phyloP scores from a whole-genome alignment of 2,888 invertebrate genomes.

The Aphrophora alni region DNA sequence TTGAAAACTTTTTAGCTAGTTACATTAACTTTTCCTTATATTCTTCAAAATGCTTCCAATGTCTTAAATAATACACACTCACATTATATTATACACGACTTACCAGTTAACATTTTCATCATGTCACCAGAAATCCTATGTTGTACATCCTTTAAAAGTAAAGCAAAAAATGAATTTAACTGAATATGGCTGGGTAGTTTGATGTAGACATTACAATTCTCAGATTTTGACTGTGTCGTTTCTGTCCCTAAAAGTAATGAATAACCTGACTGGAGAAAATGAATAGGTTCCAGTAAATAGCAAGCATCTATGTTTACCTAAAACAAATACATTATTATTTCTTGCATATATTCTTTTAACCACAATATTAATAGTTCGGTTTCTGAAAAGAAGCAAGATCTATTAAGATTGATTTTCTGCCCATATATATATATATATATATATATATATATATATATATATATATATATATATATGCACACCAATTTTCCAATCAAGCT shows the following conservation, averaged over 20 bases:
- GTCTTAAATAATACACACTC: no score
- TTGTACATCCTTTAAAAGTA: background rate
- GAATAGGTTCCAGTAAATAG: background rate
- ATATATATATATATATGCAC: no score
- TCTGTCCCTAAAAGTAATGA: background rate
- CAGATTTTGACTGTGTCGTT: background rate
- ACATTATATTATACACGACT: background rate
- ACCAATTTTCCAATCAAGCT: no score
- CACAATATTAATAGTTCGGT: no score
- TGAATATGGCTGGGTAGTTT: background rate
- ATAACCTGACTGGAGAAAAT: background rate
- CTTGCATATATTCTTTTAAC: no score
- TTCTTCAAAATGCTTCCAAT: no score
- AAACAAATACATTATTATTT: background rate
- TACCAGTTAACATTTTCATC: background rate
- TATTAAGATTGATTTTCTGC: no score
- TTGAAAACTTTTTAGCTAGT: no score
- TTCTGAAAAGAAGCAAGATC: no score
- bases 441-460: no score
- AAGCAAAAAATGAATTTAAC: background rate
- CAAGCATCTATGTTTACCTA: background rate
- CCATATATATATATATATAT: no score
- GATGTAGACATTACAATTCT: background rate
- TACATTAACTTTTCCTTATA: no score
- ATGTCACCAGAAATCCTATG: background rate